Evolutionary conservation across 2,797 vertebrate genomes (phyloP).

Genomic region (Channallabes apus): DNA sequence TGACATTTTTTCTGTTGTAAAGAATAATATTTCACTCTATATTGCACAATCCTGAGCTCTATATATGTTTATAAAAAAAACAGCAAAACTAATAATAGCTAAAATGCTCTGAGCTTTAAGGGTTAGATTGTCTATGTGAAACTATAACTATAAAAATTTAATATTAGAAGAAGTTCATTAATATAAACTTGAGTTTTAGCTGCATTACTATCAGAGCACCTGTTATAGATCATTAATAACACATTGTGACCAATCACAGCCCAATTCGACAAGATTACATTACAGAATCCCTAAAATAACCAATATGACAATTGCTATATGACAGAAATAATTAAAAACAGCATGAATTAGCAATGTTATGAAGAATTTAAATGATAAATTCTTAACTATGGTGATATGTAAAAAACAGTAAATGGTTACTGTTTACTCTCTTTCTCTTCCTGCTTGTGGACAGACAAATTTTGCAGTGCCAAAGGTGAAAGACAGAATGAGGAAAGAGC

Average conservation of each 20-base stretch:
- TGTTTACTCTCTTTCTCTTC: conserved; percentile 69
- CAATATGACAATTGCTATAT: neutral
- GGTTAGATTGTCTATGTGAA: neutral
- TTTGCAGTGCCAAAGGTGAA: conserved; percentile 53
- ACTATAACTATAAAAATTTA: neutral
- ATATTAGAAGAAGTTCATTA: neutral
- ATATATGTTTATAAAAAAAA: too few species aligned
- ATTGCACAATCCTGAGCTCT: too few species aligned
- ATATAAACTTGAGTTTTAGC: neutral
- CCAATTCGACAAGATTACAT: neutral
- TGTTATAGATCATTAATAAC: neutral
- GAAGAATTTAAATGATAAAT: neutral
- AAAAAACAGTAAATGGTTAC: conserved; percentile 62
- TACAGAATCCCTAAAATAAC: neutral
- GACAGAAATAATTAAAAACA: neutral
- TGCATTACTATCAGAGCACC: neutral
- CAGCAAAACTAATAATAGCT: too few species aligned
- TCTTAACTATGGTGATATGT: neutral
- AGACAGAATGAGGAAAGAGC: conserved; percentile 48
- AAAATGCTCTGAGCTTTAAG: too few species aligned
- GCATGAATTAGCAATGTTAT: neutral
- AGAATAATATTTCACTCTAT: too few species aligned
- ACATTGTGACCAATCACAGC: neutral
- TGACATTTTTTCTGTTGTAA: too few species aligned
- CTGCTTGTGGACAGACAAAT: conserved; percentile 65